Evolutionary conservation across 2,797 vertebrate species (phyloP).

Genomic region (Poecilia picta): DNA sequence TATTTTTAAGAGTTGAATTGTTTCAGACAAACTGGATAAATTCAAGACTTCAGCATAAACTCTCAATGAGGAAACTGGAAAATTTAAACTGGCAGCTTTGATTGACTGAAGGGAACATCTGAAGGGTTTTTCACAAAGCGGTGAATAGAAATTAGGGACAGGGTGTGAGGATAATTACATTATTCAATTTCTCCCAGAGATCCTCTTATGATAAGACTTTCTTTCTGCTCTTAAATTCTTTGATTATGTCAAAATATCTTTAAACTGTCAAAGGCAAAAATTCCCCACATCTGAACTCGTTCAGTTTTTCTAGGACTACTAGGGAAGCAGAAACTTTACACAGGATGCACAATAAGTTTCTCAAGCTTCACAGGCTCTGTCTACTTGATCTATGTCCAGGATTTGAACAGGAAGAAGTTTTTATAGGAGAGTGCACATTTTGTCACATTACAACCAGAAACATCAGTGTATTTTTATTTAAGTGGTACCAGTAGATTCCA

Average conservation of each 20-base stretch:
- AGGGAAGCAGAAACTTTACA: background rate
- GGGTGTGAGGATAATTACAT: background rate
- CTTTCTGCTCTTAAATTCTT: background rate
- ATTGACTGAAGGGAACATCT: background rate
- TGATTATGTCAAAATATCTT: background rate
- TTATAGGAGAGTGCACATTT: background rate
- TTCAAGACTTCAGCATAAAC: background rate
- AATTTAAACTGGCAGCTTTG: background rate
- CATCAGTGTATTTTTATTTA: background rate
- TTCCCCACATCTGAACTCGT: background rate
- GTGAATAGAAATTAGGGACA: background rate
- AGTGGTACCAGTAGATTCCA: background rate
- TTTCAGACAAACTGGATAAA: background rate
- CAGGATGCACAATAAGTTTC: background rate
- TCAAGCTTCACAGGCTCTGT: background rate
- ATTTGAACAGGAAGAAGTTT: background rate
- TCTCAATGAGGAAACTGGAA: background rate
- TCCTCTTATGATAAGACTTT: background rate
- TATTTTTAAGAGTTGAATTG: background rate
- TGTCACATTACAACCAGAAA: background rate
- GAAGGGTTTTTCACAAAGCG: background rate
- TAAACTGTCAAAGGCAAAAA: background rate
- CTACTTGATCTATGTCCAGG: background rate
- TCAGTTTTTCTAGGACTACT: background rate
- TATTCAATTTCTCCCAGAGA: background rate